These are phyloP conservation scores for Microdon myrmicae DNA, from an alignment of 2,888 invertebrate genomes.

Conservation along the genomic window DNA sequence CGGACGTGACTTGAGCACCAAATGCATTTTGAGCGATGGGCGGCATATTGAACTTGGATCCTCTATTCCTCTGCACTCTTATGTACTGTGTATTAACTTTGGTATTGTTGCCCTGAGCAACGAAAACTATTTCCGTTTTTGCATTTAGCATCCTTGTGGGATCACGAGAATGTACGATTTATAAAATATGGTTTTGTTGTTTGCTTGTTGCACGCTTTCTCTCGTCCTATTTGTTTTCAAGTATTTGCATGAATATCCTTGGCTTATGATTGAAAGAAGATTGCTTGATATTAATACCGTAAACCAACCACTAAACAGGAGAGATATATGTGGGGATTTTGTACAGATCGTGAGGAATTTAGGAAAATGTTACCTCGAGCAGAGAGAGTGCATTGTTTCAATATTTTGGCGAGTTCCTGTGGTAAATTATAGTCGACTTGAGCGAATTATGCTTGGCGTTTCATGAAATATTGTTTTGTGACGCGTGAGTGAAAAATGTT, in stretches of 20 bases:
- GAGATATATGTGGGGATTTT: slow-evolving; percentile 10
- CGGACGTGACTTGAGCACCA: slow-evolving; percentile 47
- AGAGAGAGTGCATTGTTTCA: too few species aligned
- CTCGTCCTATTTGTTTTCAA: too few species aligned
- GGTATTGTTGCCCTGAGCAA: slow-evolving; percentile 26
- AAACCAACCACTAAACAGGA: too few species aligned
- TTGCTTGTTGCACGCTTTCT: slow-evolving; percentile 14
- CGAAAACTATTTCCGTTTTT: slow-evolving; percentile 46
- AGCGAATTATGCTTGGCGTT: too few species aligned
- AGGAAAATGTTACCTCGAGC: too few species aligned
- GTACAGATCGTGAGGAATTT: too few species aligned
- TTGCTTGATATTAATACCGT: slow-evolving; percentile 30
- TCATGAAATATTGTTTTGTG: too few species aligned
- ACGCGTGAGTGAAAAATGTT: too few species aligned
- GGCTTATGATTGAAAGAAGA: slow-evolving; percentile 8
- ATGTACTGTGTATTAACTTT: slow-evolving; percentile 23
- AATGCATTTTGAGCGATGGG: slow-evolving; percentile 40
- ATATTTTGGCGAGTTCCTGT: too few species aligned
- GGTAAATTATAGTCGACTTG: too few species aligned
- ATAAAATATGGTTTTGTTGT: slow-evolving; percentile 36
- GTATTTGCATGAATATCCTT: too few species aligned
- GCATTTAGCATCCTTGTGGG: slow-evolving; percentile 14
- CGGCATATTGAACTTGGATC: slow-evolving; percentile 51
- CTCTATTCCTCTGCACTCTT: too few species aligned
- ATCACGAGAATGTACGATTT: slow-evolving; percentile 14